phyloP scores from a whole-genome alignment of 2,888 invertebrate species.

The Lochmaea capreae region DNA sequence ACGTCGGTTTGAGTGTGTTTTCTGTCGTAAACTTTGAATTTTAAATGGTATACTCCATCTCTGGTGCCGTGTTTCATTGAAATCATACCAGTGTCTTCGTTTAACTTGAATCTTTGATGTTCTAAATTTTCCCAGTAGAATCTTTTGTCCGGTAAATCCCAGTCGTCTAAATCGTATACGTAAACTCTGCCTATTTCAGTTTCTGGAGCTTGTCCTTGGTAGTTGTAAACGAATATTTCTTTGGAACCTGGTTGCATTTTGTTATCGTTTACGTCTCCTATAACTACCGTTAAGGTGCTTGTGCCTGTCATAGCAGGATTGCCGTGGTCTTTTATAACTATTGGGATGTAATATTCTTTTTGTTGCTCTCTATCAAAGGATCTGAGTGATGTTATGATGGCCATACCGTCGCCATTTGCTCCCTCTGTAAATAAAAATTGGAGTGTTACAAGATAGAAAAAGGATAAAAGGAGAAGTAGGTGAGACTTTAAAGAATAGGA shows the following conservation, averaged over 20 bases:
- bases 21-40: slow-evolving; percentile 89
- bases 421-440: slow-evolving; percentile 74
- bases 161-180: slow-evolving; percentile 97
- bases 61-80: slow-evolving; percentile 94
- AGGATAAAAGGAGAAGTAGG: too few relatives aligned
- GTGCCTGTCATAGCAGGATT: slow-evolving; percentile 97
- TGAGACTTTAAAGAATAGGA: too few relatives aligned
- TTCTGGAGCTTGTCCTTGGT: slow-evolving; percentile 70
- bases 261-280: slow-evolving; percentile 98
- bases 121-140: slow-evolving; percentile 93
- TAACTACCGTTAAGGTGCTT: slow-evolving; percentile 94
- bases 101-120: slow-evolving; percentile 85
- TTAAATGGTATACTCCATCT: slow-evolving; percentile 85
- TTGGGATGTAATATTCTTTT: slow-evolving; percentile 96
- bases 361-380: slow-evolving; percentile 96
- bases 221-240: slow-evolving; percentile 97
- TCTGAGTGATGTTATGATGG: slow-evolving; percentile 92
- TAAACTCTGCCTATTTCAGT: slow-evolving; percentile 83
- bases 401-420: slow-evolving; percentile 97
- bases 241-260: slow-evolving; percentile 98
- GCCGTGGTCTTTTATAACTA: slow-evolving; percentile 97
- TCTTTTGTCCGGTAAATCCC: slow-evolving; percentile 98
- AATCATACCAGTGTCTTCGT: slow-evolving; percentile 94
- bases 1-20: slow-evolving; percentile 96
- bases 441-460: not conserved